Evolutionary conservation across 2,888 invertebrate species (phyloP), one percentile per base, ranked within the genome.

Genomic region (Agrochola litura): DNA sequence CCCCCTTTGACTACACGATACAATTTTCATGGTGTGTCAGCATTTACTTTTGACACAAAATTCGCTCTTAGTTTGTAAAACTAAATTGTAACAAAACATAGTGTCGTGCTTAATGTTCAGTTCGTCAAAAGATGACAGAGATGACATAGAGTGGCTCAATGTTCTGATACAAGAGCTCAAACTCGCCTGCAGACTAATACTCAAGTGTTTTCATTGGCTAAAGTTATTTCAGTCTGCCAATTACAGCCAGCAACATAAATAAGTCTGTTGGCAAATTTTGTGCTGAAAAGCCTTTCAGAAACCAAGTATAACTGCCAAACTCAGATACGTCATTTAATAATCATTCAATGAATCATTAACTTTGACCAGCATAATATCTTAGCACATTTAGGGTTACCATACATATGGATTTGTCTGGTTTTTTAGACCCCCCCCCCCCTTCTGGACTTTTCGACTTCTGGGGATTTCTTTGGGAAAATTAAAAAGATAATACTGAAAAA

Each of bases 231-330:
- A 54, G 52, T 56, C 49, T 3, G 19, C 19, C 25, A 63, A 22
- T 61, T 30, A 37, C 22, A 30, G 30, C 19, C 0, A 1, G 19
- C 30, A 76, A 56, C 16, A 25, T 0, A 0, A 54, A 5, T 2
- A 2, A 78, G 14, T 49, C 25, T 41, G 16, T 63, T 71, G 4
- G 19, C 41, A 30, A 73, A 52, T 58, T 78, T 73, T 49, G 73
- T 49, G 49, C 73, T 52, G 49, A 49, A 14, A 56, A 52, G 43
- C 74, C 49, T 81, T 64, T 16, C 30, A 64, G 37, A 65, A 52
- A 73, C 10, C 6, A 12, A 58, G 30, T 64, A 56, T 22, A 81
- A 64, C 14, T 9, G 41, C 52, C 0, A 1, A 43, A 81, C 56
- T 64, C 43, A 2, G n/a, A 70, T 37, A 72, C 6, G 2, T 54